Evolutionary conservation across 2,888 invertebrate genomes (phyloP).

Genomic region (Leucania comma): DNA sequence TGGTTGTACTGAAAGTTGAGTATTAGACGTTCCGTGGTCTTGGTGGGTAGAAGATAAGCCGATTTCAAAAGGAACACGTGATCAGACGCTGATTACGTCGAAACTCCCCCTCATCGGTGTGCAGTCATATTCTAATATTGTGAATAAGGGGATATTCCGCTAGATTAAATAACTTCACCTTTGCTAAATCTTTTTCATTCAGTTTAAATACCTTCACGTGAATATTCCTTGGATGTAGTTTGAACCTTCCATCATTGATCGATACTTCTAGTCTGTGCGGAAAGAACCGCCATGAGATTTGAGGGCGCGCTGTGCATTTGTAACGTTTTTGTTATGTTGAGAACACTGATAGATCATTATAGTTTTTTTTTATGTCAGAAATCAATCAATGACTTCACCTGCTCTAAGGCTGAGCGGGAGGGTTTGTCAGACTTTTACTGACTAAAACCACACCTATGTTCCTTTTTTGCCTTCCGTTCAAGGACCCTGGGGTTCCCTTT

Average conservation of each 20-base stretch:
- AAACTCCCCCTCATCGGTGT: constrained; percentile 67
- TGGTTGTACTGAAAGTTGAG: constrained; percentile 64
- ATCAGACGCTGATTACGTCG: constrained; percentile 88
- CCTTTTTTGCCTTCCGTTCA: no score
- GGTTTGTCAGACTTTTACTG: no score
- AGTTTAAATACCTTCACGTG: constrained; percentile 48
- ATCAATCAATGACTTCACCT: no score
- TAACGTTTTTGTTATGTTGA: no score
- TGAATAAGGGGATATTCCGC: constrained; percentile 82
- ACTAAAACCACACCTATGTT: no score
- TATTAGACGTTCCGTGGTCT: constrained; percentile 63
- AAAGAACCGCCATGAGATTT: no score
- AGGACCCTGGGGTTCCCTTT: no score
- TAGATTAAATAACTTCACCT: constrained; percentile 77
- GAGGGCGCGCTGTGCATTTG: no score
- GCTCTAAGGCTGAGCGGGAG: no score
- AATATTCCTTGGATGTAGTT: constrained; percentile 4
- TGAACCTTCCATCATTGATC: constrained; percentile 18
- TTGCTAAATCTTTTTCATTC: constrained; percentile 61
- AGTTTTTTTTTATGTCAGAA: no score
- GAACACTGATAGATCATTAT: no score
- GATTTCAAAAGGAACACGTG: constrained; percentile 89
- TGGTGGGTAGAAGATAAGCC: constrained; percentile 83
- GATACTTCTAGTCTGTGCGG: background rate
- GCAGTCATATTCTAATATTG: constrained; percentile 89